These are phyloP conservation scores for Parazoanthus atlanticus DNA, from an alignment of 92 coral and sea anemone species.

Conservation along the genomic window DNA sequence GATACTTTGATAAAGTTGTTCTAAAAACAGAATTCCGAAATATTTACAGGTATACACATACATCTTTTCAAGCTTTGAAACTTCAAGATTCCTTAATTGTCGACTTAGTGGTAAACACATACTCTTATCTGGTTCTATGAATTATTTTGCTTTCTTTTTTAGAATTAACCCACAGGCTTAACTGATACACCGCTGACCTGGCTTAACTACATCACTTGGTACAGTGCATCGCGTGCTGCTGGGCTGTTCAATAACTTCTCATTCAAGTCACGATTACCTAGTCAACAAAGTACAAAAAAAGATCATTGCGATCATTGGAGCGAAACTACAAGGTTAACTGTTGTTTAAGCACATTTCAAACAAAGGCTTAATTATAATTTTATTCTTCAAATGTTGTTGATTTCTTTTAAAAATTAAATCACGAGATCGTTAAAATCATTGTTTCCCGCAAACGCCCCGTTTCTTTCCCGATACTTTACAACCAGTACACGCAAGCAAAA, in stretches of 20 bases:
- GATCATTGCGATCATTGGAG: not conserved
- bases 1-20: no score
- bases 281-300: no score
- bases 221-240: not conserved
- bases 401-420: no score
- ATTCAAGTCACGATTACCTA: not conserved
- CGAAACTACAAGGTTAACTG: not conserved
- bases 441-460: no score
- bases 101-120: no score
- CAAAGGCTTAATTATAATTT: not conserved
- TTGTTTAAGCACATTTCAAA: no score
- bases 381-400: not conserved
- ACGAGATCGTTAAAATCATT: no score
- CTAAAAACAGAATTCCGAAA: no score
- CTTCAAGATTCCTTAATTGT: not conserved
- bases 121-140: not conserved
- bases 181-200: not conserved
- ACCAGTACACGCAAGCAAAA: no score
- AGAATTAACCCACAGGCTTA: not conserved
- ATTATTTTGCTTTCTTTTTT: not conserved
- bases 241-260: not conserved
- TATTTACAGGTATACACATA: no score
- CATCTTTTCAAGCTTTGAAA: no score
- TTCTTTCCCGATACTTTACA: no score
- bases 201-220: not conserved